A percentile compares a stretch with the other conserved stretches of the same genome.
phyloP scores from a whole-genome alignment of 2,888 invertebrate genomes.

The Tupiocoris notatus region DNA sequence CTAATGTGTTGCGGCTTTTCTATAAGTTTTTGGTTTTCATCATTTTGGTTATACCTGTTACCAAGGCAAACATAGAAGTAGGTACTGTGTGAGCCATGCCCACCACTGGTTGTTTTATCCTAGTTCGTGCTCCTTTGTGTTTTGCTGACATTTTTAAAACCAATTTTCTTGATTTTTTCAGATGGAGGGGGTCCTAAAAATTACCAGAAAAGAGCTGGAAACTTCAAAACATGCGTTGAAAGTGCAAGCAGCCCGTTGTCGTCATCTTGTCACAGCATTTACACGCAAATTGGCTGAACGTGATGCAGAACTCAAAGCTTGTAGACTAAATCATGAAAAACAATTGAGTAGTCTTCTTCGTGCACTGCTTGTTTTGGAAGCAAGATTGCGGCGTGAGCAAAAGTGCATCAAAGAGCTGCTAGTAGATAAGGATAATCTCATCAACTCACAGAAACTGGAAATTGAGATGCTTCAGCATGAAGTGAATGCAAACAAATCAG shows the following conservation, averaged over 20 bases:
- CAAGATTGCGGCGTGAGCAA: constrained; percentile 70
- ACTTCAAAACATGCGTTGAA: constrained; percentile 67
- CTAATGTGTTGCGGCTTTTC: no score
- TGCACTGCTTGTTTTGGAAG: constrained; percentile 69
- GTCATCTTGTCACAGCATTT: constrained; percentile 67
- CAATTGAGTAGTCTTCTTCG: constrained; percentile 70
- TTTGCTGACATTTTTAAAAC: no score
- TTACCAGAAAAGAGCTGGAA: constrained; percentile 60
- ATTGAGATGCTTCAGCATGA: constrained; percentile 62
- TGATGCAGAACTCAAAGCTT: constrained; percentile 62
- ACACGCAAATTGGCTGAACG: constrained; percentile 62
- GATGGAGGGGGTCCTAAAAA: constrained; percentile 48
- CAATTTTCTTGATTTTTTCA: constrained; percentile 22
- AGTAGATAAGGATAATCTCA: constrained; percentile 69
- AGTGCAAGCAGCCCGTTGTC: constrained; percentile 64
- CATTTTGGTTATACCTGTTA: no score
- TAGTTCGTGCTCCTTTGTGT: no score
- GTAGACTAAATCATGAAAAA: constrained; percentile 65
- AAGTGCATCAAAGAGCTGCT: constrained; percentile 67
- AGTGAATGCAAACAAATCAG: constrained; percentile 33
- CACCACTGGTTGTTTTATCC: no score
- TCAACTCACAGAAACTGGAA: constrained; percentile 68
- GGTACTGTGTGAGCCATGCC: no score
- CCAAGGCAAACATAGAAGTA: no score
- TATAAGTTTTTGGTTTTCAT: no score